phyloP scores from a whole-genome alignment of 2,113 vertebrate species.

The Pavo muticus region DNA sequence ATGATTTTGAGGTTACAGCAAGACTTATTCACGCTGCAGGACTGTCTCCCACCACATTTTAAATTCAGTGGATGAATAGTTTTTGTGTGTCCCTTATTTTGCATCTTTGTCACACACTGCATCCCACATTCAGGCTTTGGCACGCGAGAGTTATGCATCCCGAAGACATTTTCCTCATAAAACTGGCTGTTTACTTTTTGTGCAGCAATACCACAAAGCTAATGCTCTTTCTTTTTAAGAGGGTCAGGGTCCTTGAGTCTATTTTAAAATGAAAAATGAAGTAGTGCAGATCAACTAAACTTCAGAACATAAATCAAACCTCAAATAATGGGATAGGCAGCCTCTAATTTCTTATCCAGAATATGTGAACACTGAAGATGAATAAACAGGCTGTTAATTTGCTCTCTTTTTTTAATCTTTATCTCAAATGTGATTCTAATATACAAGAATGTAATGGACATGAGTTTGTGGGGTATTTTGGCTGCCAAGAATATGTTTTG shows the following conservation, averaged over 20 bases:
- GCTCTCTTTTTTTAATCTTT: conserved; percentile 35
- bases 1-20: conserved; percentile 51
- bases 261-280: conserved; percentile 71
- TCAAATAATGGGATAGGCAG: conserved; percentile 25
- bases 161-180: conserved; percentile 56
- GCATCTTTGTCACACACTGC: conserved; percentile 23
- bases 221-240: conserved; percentile 66
- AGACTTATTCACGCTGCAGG: conserved; percentile 30
- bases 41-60: conserved; percentile 38
- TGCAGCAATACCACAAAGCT: conserved; percentile 55
- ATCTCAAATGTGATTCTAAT: conserved; percentile 46
- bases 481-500: conserved; percentile 16
- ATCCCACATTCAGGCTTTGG: conserved; percentile 60
- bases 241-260: conserved; percentile 52
- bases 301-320: conserved; percentile 61
- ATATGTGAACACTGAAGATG: conserved; percentile 1
- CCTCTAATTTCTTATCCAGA: conserved; percentile 28
- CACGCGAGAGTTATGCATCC: conserved; percentile 25
- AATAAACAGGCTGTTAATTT: conserved; percentile 35
- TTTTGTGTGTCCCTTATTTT: conserved; percentile 42
- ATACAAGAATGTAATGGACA: not conserved
- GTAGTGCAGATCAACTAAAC: conserved; percentile 55
- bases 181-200: conserved; percentile 64
- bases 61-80: conserved; percentile 47
- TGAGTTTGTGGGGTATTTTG: not conserved